A percentile compares a stretch with the other conserved stretches of the same genome.
phyloP scores from a whole-genome alignment of 2,113 vertebrate genomes.

The Hyaena hyaena region DNA sequence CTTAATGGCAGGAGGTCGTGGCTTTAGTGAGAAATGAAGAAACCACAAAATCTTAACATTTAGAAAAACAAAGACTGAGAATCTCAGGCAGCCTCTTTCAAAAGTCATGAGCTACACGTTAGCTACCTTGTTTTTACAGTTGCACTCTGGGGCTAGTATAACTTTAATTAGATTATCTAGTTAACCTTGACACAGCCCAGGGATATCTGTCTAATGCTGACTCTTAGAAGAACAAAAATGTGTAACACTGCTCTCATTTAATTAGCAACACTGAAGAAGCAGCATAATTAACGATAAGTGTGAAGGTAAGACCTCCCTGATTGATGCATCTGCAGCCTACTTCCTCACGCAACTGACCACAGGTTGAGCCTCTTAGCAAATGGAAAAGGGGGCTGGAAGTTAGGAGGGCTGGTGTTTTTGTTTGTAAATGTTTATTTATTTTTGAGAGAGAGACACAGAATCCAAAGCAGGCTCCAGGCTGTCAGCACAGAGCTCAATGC shows the following conservation, averaged over 20 bases:
- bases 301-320: neutral
- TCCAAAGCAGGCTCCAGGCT: no score
- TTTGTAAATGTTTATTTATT: no score
- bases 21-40: neutral
- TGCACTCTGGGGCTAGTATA: neutral
- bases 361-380: neutral
- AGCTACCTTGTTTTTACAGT: neutral
- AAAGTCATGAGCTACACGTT: neutral
- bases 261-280: conserved; percentile 42
- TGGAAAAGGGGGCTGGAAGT: neutral
- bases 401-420: neutral
- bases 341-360: neutral
- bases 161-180: conserved; percentile 30
- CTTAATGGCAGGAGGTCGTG: neutral
- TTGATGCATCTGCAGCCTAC: fast-evolving
- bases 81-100: neutral
- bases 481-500: no score
- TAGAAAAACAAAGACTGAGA: neutral
- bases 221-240: conserved; percentile 26
- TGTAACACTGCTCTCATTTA: conserved; percentile 15
- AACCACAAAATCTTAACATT: neutral
- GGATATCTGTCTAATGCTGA: conserved; percentile 32
- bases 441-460: no score
- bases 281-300: neutral
- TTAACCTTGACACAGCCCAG: conserved; percentile 49